Base-by-base conservation (phyloP, 2,888 invertebrate genomes). In the Drosophila pegasa region DNA sequence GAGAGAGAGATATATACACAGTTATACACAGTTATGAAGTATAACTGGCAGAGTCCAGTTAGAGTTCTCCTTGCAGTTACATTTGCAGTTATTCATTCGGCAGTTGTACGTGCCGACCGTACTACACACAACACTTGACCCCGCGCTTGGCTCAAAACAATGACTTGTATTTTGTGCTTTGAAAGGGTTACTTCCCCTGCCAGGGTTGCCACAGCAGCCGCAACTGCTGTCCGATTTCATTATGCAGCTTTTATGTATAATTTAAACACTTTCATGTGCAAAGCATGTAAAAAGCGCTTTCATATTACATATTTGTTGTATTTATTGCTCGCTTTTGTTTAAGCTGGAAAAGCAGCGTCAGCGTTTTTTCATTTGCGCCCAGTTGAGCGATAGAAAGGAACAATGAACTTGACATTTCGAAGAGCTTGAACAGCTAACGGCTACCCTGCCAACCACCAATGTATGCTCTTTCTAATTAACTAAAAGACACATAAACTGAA, bases 221-320 rank as follows among this genome's bases (percentile, higher is more conserved):
- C 54, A 75, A 66, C 78, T 78, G 69, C 62, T 81, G 85, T 81
- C 79, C 58, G 72, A 75, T 74, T 88, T 71, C 77, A 80, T 80
- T 67, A 80, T 71, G 62, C 62, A 68, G 61, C 60, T 68, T 59
- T 70, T 64, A 71, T 74, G 69, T 72, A 87, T 80, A 65, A 84
- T 84, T 84, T 73, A 80, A 79, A 71, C 69, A 85, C 67, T 74
- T 73, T 70, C 16, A 65, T 38, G n/a, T 8, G 48, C 43, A 59
- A 40, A 40, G 40, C 35, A 22, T 63, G 50, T 45, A 68, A 55
- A 69, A 72, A 69, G 58, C 61, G 51, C 51, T 65, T 37, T 31
- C 61, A 75, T 66, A 58, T 64, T 67, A n/a, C n/a, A n/a, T n/a
- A 70, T 80, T 78, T 69, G 70, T 52, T 59, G 35, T 50, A 64